A percentile compares a stretch with the other conserved stretches of the same genome.
Evolutionary conservation across 2,113 vertebrate species (phyloP).

Genomic region (Ornithorhynchus anatinus): DNA sequence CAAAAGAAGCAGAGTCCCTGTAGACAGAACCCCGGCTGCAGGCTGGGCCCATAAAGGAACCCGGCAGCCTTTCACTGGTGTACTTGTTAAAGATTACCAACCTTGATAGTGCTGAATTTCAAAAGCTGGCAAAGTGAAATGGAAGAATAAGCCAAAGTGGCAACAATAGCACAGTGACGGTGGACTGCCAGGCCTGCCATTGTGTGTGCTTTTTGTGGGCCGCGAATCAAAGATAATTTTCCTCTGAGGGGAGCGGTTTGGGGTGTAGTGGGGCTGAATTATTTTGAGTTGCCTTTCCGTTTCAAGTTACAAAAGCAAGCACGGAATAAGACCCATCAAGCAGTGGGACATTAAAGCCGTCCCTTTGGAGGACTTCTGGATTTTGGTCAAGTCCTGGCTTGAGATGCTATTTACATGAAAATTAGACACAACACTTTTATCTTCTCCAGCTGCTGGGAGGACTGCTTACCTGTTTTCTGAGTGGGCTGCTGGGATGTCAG

Average conservation of each 20-base stretch:
- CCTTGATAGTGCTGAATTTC: conserved; percentile 69
- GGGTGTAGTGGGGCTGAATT: conserved; percentile 39
- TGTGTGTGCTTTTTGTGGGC: conserved; percentile 48
- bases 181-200: conserved; percentile 42
- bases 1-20: conserved; percentile 58
- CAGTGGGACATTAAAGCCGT: conserved; percentile 26
- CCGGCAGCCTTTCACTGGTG: conserved; percentile 51
- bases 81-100: conserved; percentile 72
- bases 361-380: conserved; percentile 31
- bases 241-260: conserved; percentile 27
- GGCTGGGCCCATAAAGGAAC: conserved; percentile 56
- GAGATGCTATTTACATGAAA: conserved; percentile 32
- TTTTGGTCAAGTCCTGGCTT: conserved; percentile 28
- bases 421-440: conserved; percentile 23
- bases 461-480: conserved; percentile 37
- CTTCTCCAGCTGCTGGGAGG: conserved; percentile 24
- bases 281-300: conserved; percentile 40
- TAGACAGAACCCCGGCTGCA: too few relatives aligned
- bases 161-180: conserved; percentile 53
- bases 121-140: conserved; percentile 65
- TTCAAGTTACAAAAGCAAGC: conserved; percentile 55
- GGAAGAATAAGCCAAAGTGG: conserved; percentile 56
- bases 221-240: conserved; percentile 60
- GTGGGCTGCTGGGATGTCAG: conserved; percentile 25
- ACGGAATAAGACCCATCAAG: conserved; percentile 48